Base-by-base conservation (phyloP, 2,797 vertebrate genomes). In the Rhinoraja longicauda region DNA sequence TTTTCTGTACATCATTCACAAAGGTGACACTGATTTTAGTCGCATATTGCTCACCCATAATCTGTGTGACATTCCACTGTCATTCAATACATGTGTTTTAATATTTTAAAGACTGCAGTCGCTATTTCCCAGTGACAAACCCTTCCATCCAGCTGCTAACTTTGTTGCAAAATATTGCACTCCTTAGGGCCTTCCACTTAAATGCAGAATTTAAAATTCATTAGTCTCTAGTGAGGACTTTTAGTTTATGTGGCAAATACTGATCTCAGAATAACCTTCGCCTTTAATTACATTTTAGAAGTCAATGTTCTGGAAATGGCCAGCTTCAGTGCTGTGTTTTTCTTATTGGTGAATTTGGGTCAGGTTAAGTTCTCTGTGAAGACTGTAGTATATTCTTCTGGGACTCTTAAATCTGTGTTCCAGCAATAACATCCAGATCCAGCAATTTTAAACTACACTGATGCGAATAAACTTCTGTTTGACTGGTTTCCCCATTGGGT, bases 201-300 rank as follows among this genome's bases (percentile, higher is more conserved):
- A 19, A 88, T 64, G 13, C 64, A 32, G 84, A 17, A 64, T 32
- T 88, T 19, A 19, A 24, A 84, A 84, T 29, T 53, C 81, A 84
- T 84, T 6, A 36, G 86, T 39, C 86, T 19, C 86, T 39, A 90
- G 86, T 67, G 86, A 39, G 86, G 90, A 70, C 21, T 90, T 36
- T 39, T 70, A 90, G 29, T 84, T 84, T 15, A 70, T 21, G 1
- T 36, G 7, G 8, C 19, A 24, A 90, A 64, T 39, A 53, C 2
- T 36, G n/a, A 21, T 64, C 64, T 90, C 70, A 39, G 17, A 39
- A 36, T 90, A 90, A 90, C 64, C 64, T 70, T 32, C 32, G 21
- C 9, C 62, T 67, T 36, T 70, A 90, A 90, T 90, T 70, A 90
- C 64, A 3, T 90, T 70, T 90, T 36, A 67, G 24, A 90, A 70